Base-by-base conservation (phyloP, 2,888 invertebrate species). In the Thelaira solivaga region DNA sequence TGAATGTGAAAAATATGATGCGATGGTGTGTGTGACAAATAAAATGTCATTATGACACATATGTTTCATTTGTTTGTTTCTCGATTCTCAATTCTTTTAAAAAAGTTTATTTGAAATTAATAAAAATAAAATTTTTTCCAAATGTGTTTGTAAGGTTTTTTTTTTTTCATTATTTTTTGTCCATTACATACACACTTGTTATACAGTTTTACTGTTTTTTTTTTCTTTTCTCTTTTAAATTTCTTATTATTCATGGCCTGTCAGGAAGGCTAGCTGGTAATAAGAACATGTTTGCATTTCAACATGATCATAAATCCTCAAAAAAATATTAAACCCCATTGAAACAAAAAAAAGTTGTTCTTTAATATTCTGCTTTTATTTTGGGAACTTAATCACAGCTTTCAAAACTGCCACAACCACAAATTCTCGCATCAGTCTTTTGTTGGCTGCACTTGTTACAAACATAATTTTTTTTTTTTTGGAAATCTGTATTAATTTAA, bases 251-350 rank as follows among this genome's bases (percentile, higher is more conserved):
- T 75, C 74, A 75, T 68, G 61, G 39, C 49, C 53, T 55, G 74
- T 62, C 77, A 62, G 61, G 51, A 36, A 73, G 57, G 49, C 49
- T 68, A 68, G 13, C 47, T 55, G 64, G 65, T 78, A 74, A 74
- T 74, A 78, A 76, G 80, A 76, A 72, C 71, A 68, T 85, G 87
- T 84, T 83, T 82, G 83, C 87, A 84, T 85, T 86, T 87, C 86
- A 87, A 82, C 86, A 83, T 81, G 75, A 71, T 80, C 83, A 86
- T 86, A 86, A 86, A 86, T 86, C 78, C 69, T 68, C 71, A 18
- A 57, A 59, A n/a, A 61, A 53, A 47, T 67, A 3, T 65, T 51
- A 61, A 71, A 39, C 67, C 61, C 65, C 67, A 47, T 57, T n/a
- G n/a, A n/a, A n/a, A n/a, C n/a, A n/a, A 53, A 47, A 71, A 8